These are phyloP conservation scores for Platysteira castanea DNA, from an alignment of 2,113 vertebrate genomes.

Conservation along the genomic window DNA sequence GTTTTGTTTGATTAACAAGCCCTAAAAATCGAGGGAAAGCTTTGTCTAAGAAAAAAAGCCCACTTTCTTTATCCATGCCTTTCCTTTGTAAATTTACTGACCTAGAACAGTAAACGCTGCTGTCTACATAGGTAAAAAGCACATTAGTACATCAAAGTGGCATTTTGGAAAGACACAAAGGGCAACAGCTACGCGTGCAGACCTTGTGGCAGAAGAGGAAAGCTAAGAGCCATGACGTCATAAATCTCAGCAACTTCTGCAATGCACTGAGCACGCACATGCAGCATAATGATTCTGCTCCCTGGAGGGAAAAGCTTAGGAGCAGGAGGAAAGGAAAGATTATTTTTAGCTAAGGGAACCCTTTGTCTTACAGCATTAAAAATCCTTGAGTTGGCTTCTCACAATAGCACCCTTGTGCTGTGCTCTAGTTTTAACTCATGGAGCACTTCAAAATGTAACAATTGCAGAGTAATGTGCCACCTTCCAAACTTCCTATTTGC, in stretches of 20 bases:
- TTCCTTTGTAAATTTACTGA: slow-evolving; percentile 11
- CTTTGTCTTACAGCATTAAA: slow-evolving; percentile 62
- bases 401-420: slow-evolving; percentile 48
- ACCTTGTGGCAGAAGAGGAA: slow-evolving; percentile 21
- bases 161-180: background rate
- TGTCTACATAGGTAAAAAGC: background rate
- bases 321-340: slow-evolving; percentile 56
- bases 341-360: slow-evolving; percentile 70
- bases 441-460: background rate
- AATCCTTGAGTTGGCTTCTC: slow-evolving; percentile 39
- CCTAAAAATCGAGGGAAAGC: background rate
- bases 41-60: background rate
- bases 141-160: background rate
- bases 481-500: background rate
- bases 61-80: background rate
- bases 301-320: slow-evolving; percentile 49
- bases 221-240: slow-evolving; percentile 53
- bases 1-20: slow-evolving; percentile 49
- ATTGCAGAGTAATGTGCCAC: background rate
- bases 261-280: background rate
- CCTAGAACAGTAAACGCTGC: background rate
- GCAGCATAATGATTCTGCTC: slow-evolving; percentile 45
- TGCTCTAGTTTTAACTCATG: slow-evolving; percentile 25
- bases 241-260: slow-evolving; percentile 37
- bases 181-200: background rate